Evolutionary conservation across 1,140 invertebrate species (phyloP), one percentile per base, ranked within the genome.

Genomic region (Anoplophora glabripennis): DNA sequence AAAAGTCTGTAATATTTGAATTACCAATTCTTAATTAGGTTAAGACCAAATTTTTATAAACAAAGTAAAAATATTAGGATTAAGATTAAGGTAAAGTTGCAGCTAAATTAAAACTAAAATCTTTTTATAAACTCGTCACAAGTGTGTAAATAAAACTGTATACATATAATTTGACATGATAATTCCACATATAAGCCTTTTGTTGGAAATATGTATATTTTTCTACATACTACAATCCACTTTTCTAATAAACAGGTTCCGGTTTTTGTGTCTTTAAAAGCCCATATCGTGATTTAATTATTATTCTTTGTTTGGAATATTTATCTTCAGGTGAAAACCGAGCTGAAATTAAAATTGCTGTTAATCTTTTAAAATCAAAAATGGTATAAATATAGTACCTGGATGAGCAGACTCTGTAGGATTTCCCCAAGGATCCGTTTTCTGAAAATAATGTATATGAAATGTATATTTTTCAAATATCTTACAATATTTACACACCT

Each of bases 321-420:
- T 94, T 94, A 71, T 98, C 95, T 78, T 96, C 93, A 0, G 94
- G 94, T 11, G 94, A 95, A 75, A 97, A 98, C 56, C 92, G 85
- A 59, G 95, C 94, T 88, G 72, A 53, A 86, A 83, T 64, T 33
- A 74, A 51, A 57, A 47, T 57, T n/a, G 9, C 12, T 56, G 11
- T 46, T 47, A 49, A 34, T 33, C 47, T 12, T n/a, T 18, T 5
- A 28, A 38, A 38, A n/a, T n/a, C n/a, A n/a, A n/a, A n/a, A n/a
- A n/a, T n/a, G n/a, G n/a, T 9, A 14, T 54, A 18, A 47, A 63
- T 44, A 35, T 36, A 42, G 44, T 76, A 88, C 86, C 86, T 74
- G 93, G 93, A 83, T 96, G 94, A 35, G 94, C 93, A 11, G 92
- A 94, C 35, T 89, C 65, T 5, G 94, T 94, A 3, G 90, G 89